Percentiles rank a stretch among this genome's conserved stretches.
These are phyloP conservation scores for Cinara cedri DNA, from an alignment of 2,888 invertebrate genomes.

Conservation along the genomic window DNA sequence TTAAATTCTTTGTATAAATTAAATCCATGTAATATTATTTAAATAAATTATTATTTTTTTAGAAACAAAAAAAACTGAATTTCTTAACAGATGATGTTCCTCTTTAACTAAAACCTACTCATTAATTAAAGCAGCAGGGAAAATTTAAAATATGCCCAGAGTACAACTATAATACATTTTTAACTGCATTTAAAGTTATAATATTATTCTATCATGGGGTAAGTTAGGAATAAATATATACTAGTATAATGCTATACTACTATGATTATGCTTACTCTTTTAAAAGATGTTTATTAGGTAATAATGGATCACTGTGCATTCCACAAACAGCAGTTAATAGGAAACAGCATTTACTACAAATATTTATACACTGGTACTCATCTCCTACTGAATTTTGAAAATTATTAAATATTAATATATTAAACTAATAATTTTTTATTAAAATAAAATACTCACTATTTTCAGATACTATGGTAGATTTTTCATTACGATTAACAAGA, in stretches of 20 bases:
- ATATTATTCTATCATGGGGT: too few species aligned
- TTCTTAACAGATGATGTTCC: too few species aligned
- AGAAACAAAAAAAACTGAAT: too few species aligned
- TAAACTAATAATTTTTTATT: not conserved
- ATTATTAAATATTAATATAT: constrained; percentile 7
- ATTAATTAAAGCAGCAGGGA: too few species aligned
- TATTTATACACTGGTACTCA: constrained; percentile 34
- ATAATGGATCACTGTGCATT: constrained; percentile 46
- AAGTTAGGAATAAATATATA: too few species aligned
- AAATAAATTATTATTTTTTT: too few species aligned
- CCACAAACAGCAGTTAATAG: constrained; percentile 47
- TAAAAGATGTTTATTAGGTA: constrained; percentile 46
- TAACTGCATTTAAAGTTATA: too few species aligned
- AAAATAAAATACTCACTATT: constrained; percentile 34
- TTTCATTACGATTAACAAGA: constrained; percentile 43
- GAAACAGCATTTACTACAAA: constrained; percentile 54
- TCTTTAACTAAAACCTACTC: too few species aligned
- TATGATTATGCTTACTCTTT: constrained; percentile 31
- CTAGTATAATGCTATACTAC: not conserved
- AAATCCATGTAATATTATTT: too few species aligned
- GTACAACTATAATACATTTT: too few species aligned
- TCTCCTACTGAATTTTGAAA: not conserved
- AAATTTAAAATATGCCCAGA: too few species aligned
- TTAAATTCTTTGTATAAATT: too few species aligned
- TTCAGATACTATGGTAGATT: constrained; percentile 3